Base-by-base conservation (phyloP, 2,888 invertebrate genomes). In the Microctonus hyperodae region DNA sequence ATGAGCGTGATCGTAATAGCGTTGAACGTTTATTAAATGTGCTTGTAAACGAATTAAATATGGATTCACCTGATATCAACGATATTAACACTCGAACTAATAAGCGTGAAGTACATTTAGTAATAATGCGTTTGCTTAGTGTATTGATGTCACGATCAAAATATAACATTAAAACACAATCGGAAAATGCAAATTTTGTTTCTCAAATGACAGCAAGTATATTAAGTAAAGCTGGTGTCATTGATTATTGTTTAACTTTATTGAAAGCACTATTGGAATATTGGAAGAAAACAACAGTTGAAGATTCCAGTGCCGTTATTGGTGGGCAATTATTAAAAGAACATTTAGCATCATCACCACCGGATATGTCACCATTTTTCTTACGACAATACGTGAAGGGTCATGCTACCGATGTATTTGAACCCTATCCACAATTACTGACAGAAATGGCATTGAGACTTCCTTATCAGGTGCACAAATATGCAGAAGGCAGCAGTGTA, bases 311-410 rank as follows among this genome's bases (percentile, higher is more conserved):
- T 22, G 77, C 85, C n/a, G 83, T 88, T 13, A 85, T 89, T 0
- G 89, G 87, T 22, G 92, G 91, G 48, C 91, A 88, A 79, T 85
- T 97, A 50, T 84, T 97, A 50, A 96, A 94, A 81, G 92, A 94
- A 48, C 92, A 92, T 75, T 90, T 92, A 13, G 90, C 92, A 1
- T 90, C 92, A 37, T 90, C 95, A 0, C 90, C 94, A 55, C 96
- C 96, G 0, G 97, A 98, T 81, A 96, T 97, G 93, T 93, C 95
- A 6, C 97, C 97, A 10, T 95, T 98, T 85, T 98, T 98, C 86
- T 88, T 94, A 62, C 90, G 92, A 72, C 96, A 95, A 80, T 97
- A 97, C 79, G 93, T 97, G 40, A 96, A 96, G 84, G 88, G 93
- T 61, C 95, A 96, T 83, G 92, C 94, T 0, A 89, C 91, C 59